Evolutionary conservation across 2,113 vertebrate species (phyloP).

Genomic region (Sciurus niger): DNA sequence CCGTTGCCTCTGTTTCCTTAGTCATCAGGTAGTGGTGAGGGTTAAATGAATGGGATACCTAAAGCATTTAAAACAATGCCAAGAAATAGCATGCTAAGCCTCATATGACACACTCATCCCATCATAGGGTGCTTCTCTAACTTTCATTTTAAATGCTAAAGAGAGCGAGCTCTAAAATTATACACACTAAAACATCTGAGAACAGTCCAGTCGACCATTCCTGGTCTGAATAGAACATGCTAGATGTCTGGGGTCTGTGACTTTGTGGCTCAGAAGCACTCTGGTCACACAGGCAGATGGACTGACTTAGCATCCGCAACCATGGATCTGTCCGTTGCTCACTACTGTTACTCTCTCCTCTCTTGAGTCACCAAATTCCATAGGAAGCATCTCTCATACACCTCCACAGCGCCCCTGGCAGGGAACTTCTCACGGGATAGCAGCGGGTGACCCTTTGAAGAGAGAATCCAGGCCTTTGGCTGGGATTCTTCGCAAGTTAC

Average conservation of each 20-base stretch:
- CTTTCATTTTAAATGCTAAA: background rate
- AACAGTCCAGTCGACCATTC: background rate
- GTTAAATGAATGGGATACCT: background rate
- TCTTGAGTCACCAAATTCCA: background rate
- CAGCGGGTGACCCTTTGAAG: background rate
- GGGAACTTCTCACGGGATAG: background rate
- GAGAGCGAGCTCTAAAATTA: background rate
- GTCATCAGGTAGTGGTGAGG: background rate
- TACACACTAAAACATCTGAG: background rate
- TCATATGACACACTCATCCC: background rate
- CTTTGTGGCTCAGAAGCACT: fast-evolving
- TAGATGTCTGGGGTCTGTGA: too few species aligned
- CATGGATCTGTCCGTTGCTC: fast-evolving
- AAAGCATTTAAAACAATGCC: background rate
- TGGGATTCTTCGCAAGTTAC: background rate
- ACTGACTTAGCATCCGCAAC: background rate
- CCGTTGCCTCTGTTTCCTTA: background rate
- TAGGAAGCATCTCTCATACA: background rate
- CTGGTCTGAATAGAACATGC: background rate
- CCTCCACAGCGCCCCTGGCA: too few species aligned
- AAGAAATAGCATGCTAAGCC: background rate
- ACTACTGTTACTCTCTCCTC: background rate
- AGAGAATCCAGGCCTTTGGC: background rate
- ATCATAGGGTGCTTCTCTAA: background rate
- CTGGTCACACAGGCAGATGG: too few species aligned